A percentile compares a stretch with the other conserved stretches of the same genome.
Evolutionary conservation across 2,113 vertebrate genomes (phyloP).

Genomic region (Coregonus clupeaformis): DNA sequence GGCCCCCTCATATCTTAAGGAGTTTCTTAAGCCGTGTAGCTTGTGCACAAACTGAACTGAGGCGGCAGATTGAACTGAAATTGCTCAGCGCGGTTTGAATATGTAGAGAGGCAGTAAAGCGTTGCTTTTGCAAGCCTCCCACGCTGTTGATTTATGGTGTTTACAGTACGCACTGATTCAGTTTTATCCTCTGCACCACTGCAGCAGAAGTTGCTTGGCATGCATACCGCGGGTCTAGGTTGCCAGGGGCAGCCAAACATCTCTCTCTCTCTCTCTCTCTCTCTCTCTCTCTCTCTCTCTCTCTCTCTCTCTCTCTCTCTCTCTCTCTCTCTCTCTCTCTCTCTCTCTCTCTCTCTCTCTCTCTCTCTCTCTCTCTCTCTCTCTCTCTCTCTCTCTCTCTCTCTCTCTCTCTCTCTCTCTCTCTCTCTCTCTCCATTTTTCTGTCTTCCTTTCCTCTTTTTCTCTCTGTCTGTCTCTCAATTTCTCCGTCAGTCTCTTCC

Average conservation of each 20-base stretch:
- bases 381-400: neutral
- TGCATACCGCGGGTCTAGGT: neutral
- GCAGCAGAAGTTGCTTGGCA: conserved; percentile 19
- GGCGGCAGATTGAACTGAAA: conserved; percentile 20
- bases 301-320: neutral
- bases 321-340: neutral
- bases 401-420: neutral
- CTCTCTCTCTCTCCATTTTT: too few relatives aligned
- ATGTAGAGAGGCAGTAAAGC: conserved; percentile 15
- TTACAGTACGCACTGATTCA: conserved; percentile 28
- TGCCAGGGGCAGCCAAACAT: conserved; percentile 9
- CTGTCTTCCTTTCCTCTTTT: neutral
- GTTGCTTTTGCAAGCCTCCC: neutral
- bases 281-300: neutral
- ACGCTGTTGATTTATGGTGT: conserved; percentile 28
- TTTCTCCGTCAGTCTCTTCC: neutral
- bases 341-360: neutral
- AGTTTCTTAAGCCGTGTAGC: neutral
- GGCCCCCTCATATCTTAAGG: conserved; percentile 1
- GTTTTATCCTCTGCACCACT: conserved; percentile 23
- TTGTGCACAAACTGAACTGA: neutral
- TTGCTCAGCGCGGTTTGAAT: conserved; percentile 14
- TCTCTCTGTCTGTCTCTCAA: neutral
- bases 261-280: neutral
- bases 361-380: neutral